Evolutionary conservation across 2,797 vertebrate species (phyloP), one percentile per base, ranked within the genome.

Genomic region (Falco concolor): DNA sequence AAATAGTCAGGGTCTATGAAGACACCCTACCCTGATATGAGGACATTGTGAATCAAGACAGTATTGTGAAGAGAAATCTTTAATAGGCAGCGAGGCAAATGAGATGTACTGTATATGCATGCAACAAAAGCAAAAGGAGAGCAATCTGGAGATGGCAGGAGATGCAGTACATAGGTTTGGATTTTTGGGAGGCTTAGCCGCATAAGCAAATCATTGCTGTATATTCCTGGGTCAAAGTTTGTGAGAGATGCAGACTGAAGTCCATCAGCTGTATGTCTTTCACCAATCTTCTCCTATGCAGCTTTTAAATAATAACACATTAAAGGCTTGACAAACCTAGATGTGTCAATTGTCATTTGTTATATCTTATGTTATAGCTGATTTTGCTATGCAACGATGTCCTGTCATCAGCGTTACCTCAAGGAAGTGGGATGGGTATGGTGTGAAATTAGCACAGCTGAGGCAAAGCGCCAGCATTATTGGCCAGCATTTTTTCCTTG

Each of bases 321-420:
- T 23, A 64, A 73, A 64, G 22, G 28, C 45, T 2, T 38, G 45
- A 14, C n/a, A 56, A 50, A n/a, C 20, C 1, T 3, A 64, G 36
- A 25, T 24, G 30, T 23, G 11, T 7, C 45, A 24, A 1, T 36
- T 56, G n/a, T 47, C 25, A 30, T 32, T 30, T 32, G 9, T 45
- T 72, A 40, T 63, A 15, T 14, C 40, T 42, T 42, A 42, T 2
- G 40, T 42, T 42, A 42, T 53, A 79, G 28, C 17, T n/a, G 23
- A 1, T 59, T 83, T 60, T 47, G n/a, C 12, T n/a, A 22, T 0
- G 0, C 12, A 20, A 19, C 13, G 9, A 8, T 1, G 0, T 64
- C 24, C 27, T 73, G 53, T 77, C 36, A 19, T 16, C 27, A 28
- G 21, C 34, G 13, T 34, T 65, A 11, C 24, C 47, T 53, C 61